phyloP scores from a whole-genome alignment of 2,113 vertebrate species.

The Orcinus orca region DNA sequence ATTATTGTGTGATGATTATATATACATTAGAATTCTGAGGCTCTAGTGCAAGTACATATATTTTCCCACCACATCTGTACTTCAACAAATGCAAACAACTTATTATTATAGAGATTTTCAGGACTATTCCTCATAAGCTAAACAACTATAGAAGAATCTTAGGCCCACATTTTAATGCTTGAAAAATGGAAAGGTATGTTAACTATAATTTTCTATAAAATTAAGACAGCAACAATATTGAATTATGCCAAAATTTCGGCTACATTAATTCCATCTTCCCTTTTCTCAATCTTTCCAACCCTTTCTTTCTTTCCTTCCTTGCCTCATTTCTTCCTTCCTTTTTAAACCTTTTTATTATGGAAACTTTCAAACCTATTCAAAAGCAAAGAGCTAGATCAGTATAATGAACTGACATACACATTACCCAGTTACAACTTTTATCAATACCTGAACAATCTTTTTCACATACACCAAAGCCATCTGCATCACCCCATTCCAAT shows the following conservation, averaged over 20 bases:
- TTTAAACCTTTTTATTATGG: neutral
- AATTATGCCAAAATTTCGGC: neutral
- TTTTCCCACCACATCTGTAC: neutral
- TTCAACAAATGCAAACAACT: neutral
- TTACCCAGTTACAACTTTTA: neutral
- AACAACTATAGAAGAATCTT: neutral
- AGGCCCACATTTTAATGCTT: neutral
- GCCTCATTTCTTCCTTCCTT: neutral
- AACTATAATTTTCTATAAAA: neutral
- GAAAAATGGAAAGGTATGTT: neutral
- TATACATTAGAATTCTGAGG: neutral
- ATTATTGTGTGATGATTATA: neutral
- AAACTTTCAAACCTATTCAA: neutral
- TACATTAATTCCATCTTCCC: neutral
- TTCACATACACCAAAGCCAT: neutral
- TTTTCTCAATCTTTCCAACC: neutral
- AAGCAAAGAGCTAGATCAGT: neutral
- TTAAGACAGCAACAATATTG: neutral
- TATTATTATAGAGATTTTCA: neutral
- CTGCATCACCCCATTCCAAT: neutral
- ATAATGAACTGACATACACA: neutral
- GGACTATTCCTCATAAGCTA: neutral
- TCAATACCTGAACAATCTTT: neutral
- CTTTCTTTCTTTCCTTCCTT: neutral
- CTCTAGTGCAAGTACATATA: neutral